phyloP scores from a whole-genome alignment of 2,888 invertebrate genomes.

The Chrysolina oricalcia region DNA sequence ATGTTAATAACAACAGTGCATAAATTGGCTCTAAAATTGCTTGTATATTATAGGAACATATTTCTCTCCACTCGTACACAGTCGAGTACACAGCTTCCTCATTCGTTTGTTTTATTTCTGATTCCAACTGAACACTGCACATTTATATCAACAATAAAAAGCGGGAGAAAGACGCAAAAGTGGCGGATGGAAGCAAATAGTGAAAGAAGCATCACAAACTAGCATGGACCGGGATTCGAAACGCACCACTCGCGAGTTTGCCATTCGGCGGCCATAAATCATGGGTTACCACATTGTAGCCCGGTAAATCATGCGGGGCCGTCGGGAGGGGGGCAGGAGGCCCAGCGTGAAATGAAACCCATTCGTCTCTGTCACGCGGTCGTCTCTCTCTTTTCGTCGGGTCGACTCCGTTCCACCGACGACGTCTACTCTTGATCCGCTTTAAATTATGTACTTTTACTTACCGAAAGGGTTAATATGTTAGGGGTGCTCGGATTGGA shows the following conservation, averaged over 20 bases:
- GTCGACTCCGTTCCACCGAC: slow-evolving; percentile 53
- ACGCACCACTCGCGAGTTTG: slow-evolving; percentile 72
- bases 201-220: slow-evolving; percentile 26
- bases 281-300: slow-evolving; percentile 82
- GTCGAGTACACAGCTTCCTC: no score
- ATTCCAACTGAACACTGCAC: slow-evolving; percentile 22
- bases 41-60: no score
- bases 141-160: slow-evolving; percentile 7
- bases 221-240: slow-evolving; percentile 62
- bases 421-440: slow-evolving; percentile 44
- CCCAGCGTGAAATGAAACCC: slow-evolving; percentile 74
- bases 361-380: slow-evolving; percentile 72
- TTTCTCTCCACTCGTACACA: no score
- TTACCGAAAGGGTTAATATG: slow-evolving; percentile 57
- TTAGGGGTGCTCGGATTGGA: slow-evolving; percentile 51
- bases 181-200: slow-evolving; percentile 3
- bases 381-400: slow-evolving; percentile 60
- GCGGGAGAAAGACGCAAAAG: not conserved
- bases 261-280: slow-evolving; percentile 79
- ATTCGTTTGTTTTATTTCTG: slow-evolving; percentile 6
- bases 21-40: no score
- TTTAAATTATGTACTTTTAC: slow-evolving; percentile 57
- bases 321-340: slow-evolving; percentile 71
- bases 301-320: slow-evolving; percentile 78
- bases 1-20: no score